Evolutionary conservation across 2,888 invertebrate species (phyloP).

Genomic region (Shargacucullia verbasci): DNA sequence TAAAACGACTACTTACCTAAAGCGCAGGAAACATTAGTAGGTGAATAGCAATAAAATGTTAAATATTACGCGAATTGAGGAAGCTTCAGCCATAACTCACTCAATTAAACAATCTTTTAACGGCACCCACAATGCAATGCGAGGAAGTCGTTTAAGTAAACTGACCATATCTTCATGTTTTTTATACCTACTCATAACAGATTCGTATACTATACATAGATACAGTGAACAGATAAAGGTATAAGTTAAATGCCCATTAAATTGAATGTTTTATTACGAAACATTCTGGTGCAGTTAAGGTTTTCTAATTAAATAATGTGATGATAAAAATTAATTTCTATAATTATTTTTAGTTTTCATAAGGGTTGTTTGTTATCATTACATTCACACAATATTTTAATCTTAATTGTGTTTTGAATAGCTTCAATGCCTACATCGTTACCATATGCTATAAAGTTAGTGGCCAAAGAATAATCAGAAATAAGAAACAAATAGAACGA

Average conservation of each 20-base stretch:
- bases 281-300: conserved; percentile 31
- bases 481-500: no score
- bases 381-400: conserved; percentile 9
- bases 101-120: conserved; percentile 67
- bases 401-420: neutral
- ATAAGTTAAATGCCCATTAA: conserved; percentile 59
- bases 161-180: conserved; percentile 64
- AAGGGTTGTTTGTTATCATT: conserved; percentile 11
- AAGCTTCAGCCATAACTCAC: conserved; percentile 67
- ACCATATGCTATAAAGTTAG: no score
- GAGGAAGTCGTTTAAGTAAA: conserved; percentile 69
- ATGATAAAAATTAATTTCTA: conserved; percentile 34
- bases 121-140: conserved; percentile 55
- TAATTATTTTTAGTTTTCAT: conserved; percentile 45
- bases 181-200: conserved; percentile 40
- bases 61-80: conserved; percentile 69
- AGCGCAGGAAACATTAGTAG: conserved; percentile 68
- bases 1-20: conserved; percentile 63
- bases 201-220: conserved; percentile 30
- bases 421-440: neutral
- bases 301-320: conserved; percentile 42
- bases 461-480: no score
- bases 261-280: conserved; percentile 50
- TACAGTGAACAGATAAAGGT: conserved; percentile 39
- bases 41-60: conserved; percentile 62